Evolutionary conservation across 2,113 vertebrate genomes (phyloP).

Genomic region (Spermophilus dauricus): DNA sequence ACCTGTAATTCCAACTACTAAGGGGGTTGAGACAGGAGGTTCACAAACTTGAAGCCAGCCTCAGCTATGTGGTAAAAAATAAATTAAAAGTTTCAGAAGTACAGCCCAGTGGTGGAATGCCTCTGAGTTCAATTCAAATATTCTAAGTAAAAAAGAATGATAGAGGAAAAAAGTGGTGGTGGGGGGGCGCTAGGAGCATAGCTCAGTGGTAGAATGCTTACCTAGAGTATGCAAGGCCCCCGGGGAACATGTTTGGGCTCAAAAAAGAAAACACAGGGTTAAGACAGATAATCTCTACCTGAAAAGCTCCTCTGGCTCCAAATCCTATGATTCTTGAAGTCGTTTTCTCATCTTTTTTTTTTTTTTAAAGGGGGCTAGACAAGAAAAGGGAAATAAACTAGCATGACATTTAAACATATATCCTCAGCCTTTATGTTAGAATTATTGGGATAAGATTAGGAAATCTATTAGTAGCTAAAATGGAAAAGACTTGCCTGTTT

Average conservation of each 20-base stretch:
- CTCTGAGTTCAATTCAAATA: background rate
- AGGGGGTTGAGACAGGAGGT: background rate
- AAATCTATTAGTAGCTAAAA: conserved; percentile 44
- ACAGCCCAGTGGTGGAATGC: background rate
- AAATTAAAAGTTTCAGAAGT: background rate
- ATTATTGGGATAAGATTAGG: background rate
- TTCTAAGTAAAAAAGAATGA: background rate
- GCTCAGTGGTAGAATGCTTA: too few species aligned
- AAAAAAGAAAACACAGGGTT: background rate
- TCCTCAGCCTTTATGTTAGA: background rate
- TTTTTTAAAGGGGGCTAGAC: background rate
- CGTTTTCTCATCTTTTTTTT: background rate
- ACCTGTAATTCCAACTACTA: background rate
- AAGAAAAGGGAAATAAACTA: conserved; percentile 44
- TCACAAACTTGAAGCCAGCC: background rate
- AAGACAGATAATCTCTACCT: background rate
- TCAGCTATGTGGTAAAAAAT: background rate
- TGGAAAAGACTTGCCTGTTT: background rate
- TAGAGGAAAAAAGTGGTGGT: too few species aligned
- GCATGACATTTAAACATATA: conserved; percentile 8
- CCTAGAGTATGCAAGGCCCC: too few species aligned
- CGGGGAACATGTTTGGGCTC: background rate
- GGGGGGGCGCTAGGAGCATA: too few species aligned
- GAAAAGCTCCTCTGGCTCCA: conserved; percentile 35
- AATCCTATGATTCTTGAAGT: conserved; percentile 54